A percentile compares a stretch with the other conserved stretches of the same genome.
Conservation (phyloP, 2,888 invertebrate genomes). For the Leptinotarsa peninsularis region DNA sequence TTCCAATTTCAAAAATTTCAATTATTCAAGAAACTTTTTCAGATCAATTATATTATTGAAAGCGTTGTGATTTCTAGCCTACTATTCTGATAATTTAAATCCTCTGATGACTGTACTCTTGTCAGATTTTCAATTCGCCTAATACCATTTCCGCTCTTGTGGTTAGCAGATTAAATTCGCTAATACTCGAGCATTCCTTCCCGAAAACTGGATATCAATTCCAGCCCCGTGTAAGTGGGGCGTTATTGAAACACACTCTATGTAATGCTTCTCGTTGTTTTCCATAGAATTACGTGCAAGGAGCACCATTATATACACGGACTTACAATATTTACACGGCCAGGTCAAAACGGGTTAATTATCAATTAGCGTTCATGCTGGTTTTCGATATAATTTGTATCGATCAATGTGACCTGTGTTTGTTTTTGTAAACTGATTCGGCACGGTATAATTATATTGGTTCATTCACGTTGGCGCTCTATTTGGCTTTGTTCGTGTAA, state of each 20-base stretch:
- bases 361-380: conserved; percentile 7
- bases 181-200: conserved; percentile 5
- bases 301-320: conserved; percentile 2
- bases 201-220: conserved; percentile 12
- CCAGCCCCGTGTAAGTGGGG: neutral
- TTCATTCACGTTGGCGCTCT: neutral
- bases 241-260: neutral
- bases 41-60: neutral
- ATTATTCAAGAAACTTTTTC: too few relatives aligned
- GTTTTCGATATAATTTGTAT: neutral
- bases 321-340: conserved; percentile 14
- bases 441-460: neutral
- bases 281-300: neutral
- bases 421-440: neutral
- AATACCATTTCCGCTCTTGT: neutral
- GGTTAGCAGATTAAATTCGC: conserved; percentile 10
- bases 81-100: neutral
- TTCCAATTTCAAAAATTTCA: too few relatives aligned
- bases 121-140: conserved; percentile 15
- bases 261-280: neutral
- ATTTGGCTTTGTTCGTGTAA: too few relatives aligned
- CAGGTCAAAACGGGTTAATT: conserved; percentile 12
- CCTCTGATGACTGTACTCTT: neutral
- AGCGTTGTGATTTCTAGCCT: neutral
- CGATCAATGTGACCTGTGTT: neutral